Evolutionary conservation across 2,797 vertebrate species (phyloP).

Genomic region (Labeo calbasu): DNA sequence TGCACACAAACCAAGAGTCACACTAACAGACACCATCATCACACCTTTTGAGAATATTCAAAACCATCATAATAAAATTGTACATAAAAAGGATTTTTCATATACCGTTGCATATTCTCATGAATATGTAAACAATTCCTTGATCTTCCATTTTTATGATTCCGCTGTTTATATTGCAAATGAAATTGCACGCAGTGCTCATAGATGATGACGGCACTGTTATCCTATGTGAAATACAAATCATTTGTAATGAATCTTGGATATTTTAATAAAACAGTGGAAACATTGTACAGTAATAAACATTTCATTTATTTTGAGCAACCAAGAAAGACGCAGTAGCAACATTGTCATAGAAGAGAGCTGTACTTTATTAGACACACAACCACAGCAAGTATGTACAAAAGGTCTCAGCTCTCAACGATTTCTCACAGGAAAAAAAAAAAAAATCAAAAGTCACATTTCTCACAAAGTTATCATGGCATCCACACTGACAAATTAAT

Average conservation of each 20-base stretch:
- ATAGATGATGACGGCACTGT: not conserved
- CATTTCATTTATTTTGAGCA: not conserved
- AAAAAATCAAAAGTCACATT: conserved; percentile 75
- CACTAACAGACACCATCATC: conserved; percentile 43
- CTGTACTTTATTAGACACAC: conserved; percentile 86
- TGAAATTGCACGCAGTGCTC: not conserved
- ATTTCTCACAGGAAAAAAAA: conserved; percentile 80
- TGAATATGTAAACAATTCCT: not conserved
- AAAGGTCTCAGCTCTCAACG: conserved; percentile 85
- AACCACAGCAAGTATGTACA: conserved; percentile 88
- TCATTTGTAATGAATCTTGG: not conserved
- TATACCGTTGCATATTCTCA: not conserved
- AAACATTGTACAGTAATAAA: not conserved
- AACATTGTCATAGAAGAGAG: conserved; percentile 77
- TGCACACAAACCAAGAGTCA: conserved; percentile 21
- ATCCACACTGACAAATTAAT: conserved; percentile 84
- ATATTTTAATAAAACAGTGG: not conserved
- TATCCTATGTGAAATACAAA: not conserved
- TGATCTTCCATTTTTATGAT: not conserved
- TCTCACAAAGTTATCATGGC: conserved; percentile 93
- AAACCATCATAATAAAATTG: not conserved
- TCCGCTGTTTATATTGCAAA: not conserved
- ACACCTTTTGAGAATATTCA: not conserved
- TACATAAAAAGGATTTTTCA: conserved; percentile 37
- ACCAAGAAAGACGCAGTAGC: conserved; percentile 57